Evolutionary conservation across 2,888 invertebrate species (phyloP), one percentile per base, ranked within the genome.

Genomic region (Tetranychus piercei): DNA sequence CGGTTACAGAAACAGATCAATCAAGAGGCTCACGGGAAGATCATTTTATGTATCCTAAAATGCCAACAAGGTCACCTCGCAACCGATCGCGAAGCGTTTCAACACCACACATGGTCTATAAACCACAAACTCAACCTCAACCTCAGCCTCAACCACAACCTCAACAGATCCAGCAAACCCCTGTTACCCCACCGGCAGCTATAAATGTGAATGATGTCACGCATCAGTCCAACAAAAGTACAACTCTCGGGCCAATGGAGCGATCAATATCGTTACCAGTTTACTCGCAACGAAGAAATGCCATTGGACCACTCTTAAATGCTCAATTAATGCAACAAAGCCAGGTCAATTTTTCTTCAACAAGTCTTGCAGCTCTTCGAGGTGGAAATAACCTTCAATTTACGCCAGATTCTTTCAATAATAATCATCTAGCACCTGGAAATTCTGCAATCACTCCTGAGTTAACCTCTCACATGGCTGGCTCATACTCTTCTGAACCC

Each of bases 21-120:
- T 34, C 55, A 9, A 55, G 55, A 55, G 55, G 55, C 15, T 55
- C 55, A 15, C 0, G 5, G 15, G 55, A 55, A 6, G 55, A 55
- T 9, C 55, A 55, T 55, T 55, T 55, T 55, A 15, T 15, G 9
- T 55, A 55, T 55, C 55, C 55, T 55, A 55, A 55, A 55, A 55
- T 69, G 55, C 34, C 71, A 81, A 82, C 81, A 76, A 81, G 82
- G 79, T 84, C 84, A 79, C 81, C 81, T 67, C 81, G 85, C 77
- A 84, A 83, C 75, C 82, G 87, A 76, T 86, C 86, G 65, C 82
- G 87, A 74, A 87, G 87, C 78, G 86, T 86, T 78, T 86, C 86
- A 6, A 82, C 83, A 70, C 79, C 78, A 22, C 78, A 78, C 66
- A 75, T 72, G 44, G 65, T 44, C 22, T n/a, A 15, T 15, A 71